These are phyloP conservation scores for Acheta domesticus DNA, from an alignment of 2,888 invertebrate species.

Conservation along the genomic window DNA sequence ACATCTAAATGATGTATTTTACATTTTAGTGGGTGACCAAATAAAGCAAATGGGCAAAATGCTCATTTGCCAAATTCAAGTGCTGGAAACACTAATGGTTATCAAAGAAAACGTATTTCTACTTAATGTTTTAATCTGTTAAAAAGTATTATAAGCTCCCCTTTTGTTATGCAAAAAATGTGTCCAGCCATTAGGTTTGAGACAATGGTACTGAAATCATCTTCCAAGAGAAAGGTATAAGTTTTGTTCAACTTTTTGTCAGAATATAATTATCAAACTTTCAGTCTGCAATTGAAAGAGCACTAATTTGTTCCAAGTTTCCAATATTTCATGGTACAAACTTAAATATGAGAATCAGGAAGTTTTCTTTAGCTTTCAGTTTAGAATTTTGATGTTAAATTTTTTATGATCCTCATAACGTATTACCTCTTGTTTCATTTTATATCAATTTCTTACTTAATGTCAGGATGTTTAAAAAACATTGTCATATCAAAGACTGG, in stretches of 20 bases:
- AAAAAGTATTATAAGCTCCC: too few species aligned
- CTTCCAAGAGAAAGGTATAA: background rate
- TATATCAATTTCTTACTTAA: background rate
- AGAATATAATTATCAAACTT: background rate
- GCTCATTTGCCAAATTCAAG: too few species aligned
- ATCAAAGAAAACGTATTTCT: too few species aligned
- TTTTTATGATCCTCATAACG: background rate
- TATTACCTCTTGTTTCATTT: background rate
- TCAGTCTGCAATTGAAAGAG: background rate
- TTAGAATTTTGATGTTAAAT: background rate
- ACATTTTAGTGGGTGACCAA: background rate
- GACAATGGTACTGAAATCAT: too few species aligned
- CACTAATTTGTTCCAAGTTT: background rate
- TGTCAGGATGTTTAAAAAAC: background rate
- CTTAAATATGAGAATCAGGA: background rate
- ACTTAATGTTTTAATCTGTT: too few species aligned
- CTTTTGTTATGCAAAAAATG: too few species aligned
- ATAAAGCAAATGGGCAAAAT: too few species aligned
- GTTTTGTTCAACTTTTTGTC: background rate
- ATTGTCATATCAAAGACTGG: background rate
- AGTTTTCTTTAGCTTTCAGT: background rate
- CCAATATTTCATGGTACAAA: background rate
- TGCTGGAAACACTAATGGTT: too few species aligned
- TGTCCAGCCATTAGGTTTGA: too few species aligned
- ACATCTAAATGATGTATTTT: background rate